Conservation (phyloP, 2,888 invertebrate genomes). For the Amiota mariae region DNA sequence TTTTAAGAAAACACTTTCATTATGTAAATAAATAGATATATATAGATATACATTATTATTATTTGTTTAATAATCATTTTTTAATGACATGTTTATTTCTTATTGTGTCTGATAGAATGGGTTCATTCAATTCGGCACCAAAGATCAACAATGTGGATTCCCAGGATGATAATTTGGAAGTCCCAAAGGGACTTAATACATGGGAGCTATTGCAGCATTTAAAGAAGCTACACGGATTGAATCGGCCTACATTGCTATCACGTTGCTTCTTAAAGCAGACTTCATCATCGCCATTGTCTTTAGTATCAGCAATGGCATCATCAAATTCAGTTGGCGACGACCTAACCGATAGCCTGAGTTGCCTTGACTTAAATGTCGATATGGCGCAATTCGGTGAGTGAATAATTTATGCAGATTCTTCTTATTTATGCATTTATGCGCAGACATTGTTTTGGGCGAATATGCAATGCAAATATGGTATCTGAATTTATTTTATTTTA, state of each 20-base stretch:
- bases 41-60: too few species aligned
- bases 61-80: too few species aligned
- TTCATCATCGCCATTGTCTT: conserved; percentile 24
- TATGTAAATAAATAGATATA: too few species aligned
- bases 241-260: conserved; percentile 74
- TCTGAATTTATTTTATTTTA: not conserved
- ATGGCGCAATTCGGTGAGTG: conserved; percentile 73
- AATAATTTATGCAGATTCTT: conserved; percentile 29
- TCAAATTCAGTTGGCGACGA: conserved; percentile 43
- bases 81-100: not conserved
- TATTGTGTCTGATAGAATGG: conserved; percentile 76
- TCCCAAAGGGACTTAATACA: conserved; percentile 74
- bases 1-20: too few species aligned
- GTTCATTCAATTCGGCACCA: conserved; percentile 81
- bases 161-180: conserved; percentile 77
- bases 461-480: conserved; percentile 1
- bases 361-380: conserved; percentile 72
- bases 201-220: conserved; percentile 76
- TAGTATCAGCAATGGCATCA: conserved; percentile 8
- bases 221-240: conserved; percentile 73
- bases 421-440: conserved; percentile 24
- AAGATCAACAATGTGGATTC: conserved; percentile 79
- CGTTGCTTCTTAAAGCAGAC: conserved; percentile 69
- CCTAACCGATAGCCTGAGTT: conserved; percentile 70
- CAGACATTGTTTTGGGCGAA: conserved; percentile 43